Conservation (phyloP, 1,140 invertebrate species). For the Ephestia elutella region DNA sequence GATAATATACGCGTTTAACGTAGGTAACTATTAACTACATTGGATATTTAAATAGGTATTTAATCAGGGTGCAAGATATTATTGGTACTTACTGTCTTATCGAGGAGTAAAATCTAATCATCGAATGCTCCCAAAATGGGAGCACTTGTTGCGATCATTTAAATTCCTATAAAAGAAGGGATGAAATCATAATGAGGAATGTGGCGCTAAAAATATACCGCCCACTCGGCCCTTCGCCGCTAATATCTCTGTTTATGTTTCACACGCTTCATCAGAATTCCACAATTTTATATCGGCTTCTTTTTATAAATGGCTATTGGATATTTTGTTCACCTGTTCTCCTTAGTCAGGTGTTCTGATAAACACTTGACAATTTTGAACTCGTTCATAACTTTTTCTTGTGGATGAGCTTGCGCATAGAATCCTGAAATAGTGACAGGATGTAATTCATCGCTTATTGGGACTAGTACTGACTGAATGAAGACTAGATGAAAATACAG, state of each 20-base stretch:
- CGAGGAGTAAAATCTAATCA: neutral
- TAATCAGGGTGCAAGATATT: no score
- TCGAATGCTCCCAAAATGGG: neutral
- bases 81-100: no score
- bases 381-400: no score
- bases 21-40: no score
- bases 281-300: neutral
- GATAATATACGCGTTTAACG: no score
- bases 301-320: neutral
- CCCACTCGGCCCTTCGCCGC: slow-evolving; percentile 35
- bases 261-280: slow-evolving; percentile 20
- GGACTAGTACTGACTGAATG: no score
- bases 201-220: slow-evolving; percentile 36
- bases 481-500: neutral
- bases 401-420: no score
- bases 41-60: no score
- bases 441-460: no score
- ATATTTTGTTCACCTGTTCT: slow-evolving; percentile 1
- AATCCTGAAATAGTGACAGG: no score
- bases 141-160: neutral
- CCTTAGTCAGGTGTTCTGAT: neutral
- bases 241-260: slow-evolving; percentile 45
- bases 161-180: slow-evolving; percentile 38
- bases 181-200: slow-evolving; percentile 31
- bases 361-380: no score